A percentile compares a stretch with the other conserved stretches of the same genome.
phyloP scores from a whole-genome alignment of 2,113 vertebrate species.

The Ptyas mucosa region DNA sequence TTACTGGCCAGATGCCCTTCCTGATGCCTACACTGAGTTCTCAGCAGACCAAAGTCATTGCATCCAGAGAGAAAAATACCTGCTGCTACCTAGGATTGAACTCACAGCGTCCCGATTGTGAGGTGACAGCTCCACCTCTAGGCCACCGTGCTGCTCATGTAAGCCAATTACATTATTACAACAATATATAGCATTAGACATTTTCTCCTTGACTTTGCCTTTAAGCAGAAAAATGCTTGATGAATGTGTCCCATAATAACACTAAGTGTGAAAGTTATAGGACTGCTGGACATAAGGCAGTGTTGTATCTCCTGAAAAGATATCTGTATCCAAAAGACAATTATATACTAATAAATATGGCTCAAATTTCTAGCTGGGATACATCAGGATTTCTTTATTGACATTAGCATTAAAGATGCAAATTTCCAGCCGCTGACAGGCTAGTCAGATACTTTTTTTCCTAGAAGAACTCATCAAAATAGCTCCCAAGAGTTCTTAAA shows the following conservation, averaged over 20 bases:
- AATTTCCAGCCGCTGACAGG: slow-evolving; percentile 25
- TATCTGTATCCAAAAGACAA: slow-evolving; percentile 34
- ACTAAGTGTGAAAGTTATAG: not conserved
- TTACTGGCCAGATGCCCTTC: not conserved
- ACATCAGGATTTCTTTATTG: slow-evolving; percentile 20
- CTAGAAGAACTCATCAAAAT: not conserved
- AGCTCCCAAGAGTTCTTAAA: slow-evolving; percentile 8
- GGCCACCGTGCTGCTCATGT: not conserved
- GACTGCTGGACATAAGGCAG: slow-evolving; percentile 7
- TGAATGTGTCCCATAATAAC: not conserved
- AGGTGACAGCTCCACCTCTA: not conserved
- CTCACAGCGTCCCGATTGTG: not conserved
- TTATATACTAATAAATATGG: slow-evolving; percentile 5
- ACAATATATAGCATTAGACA: not conserved
- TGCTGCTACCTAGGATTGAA: not conserved
- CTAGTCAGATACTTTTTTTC: not conserved
- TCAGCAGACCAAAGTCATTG: not conserved
- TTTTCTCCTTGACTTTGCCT: not conserved
- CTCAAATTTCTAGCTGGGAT: slow-evolving; percentile 5
- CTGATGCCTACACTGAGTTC: not conserved
- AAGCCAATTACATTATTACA: not conserved
- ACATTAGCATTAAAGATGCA: slow-evolving; percentile 16
- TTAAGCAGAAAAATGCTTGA: not conserved
- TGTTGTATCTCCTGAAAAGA: slow-evolving; percentile 11
- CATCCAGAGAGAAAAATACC: not conserved